These are phyloP conservation scores for Monomorium pharaonis DNA, from an alignment of 1,140 invertebrate species.

Conservation along the genomic window DNA sequence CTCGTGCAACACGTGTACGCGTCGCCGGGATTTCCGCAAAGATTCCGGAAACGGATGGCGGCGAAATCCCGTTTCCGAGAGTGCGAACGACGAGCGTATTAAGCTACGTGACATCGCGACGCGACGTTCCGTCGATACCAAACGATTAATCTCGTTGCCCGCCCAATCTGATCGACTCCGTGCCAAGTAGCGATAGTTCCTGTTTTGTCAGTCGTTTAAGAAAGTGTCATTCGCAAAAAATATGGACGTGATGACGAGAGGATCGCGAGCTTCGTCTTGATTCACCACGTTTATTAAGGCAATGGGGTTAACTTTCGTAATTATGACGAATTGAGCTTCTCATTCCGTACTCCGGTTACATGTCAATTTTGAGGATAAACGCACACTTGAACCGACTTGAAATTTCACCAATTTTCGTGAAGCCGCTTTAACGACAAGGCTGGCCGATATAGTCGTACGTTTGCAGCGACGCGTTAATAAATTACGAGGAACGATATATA, in stretches of 20 bases:
- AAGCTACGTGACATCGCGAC: not conserved
- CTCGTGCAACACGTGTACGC: constrained; percentile 44
- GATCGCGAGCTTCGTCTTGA: not conserved
- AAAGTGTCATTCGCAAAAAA: not conserved
- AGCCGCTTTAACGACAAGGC: not conserved
- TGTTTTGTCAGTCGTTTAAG: not conserved
- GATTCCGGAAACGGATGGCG: constrained; percentile 22
- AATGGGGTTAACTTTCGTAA: constrained; percentile 29
- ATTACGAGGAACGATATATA: not conserved
- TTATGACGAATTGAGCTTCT: constrained; percentile 31
- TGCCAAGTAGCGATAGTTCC: not conserved
- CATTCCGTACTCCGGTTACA: not conserved
- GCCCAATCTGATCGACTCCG: not conserved
- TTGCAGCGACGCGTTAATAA: not conserved
- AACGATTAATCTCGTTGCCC: constrained; percentile 7
- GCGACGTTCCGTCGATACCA: not conserved
- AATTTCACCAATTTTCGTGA: constrained; percentile 3
- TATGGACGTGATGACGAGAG: not conserved
- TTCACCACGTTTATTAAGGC: not conserved
- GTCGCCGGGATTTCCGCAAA: constrained; percentile 27
- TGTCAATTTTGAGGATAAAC: not conserved
- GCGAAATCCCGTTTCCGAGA: constrained; percentile 3
- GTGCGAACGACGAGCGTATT: not conserved
- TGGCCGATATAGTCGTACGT: not conserved
- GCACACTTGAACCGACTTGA: not conserved